Percentiles rank a stretch among this genome's conserved stretches.
Evolutionary conservation across 2,797 vertebrate genomes (phyloP).

Genomic region (Megalops cyprinoides): DNA sequence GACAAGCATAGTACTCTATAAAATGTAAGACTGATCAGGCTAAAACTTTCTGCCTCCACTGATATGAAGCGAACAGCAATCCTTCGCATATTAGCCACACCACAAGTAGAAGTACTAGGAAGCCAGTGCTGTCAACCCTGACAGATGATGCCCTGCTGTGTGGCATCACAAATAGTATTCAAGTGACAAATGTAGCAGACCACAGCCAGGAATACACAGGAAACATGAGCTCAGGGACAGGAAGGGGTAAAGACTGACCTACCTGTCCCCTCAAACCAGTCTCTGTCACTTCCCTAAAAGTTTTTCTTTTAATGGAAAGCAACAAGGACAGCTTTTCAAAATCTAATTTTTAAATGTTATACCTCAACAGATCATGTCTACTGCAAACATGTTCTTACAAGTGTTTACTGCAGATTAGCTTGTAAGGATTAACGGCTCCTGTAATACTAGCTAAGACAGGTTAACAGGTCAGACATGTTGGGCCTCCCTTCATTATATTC

Average conservation of each 20-base stretch:
- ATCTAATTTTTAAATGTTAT: too few species aligned
- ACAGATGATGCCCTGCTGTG: background rate
- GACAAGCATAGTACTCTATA: background rate
- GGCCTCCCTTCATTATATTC: too few species aligned
- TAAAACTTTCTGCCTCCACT: too few species aligned
- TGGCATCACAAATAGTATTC: background rate
- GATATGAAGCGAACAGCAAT: background rate
- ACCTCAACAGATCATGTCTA: too few species aligned
- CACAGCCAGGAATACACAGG: constrained; percentile 1
- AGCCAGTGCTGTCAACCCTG: too few species aligned
- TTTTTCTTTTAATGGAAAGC: too few species aligned
- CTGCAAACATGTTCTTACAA: too few species aligned
- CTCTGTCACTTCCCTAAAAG: background rate
- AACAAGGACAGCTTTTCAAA: too few species aligned
- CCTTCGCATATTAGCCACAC: background rate
- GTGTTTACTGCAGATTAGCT: too few species aligned
- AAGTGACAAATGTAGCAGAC: background rate
- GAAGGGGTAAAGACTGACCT: background rate
- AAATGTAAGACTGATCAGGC: background rate
- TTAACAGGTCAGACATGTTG: too few species aligned
- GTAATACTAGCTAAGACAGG: too few species aligned
- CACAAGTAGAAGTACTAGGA: background rate
- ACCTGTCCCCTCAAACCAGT: background rate
- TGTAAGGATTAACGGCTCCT: too few species aligned
- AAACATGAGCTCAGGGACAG: background rate